Conservation (phyloP, 2,888 invertebrate species). For the Drosophila imparisetae region DNA sequence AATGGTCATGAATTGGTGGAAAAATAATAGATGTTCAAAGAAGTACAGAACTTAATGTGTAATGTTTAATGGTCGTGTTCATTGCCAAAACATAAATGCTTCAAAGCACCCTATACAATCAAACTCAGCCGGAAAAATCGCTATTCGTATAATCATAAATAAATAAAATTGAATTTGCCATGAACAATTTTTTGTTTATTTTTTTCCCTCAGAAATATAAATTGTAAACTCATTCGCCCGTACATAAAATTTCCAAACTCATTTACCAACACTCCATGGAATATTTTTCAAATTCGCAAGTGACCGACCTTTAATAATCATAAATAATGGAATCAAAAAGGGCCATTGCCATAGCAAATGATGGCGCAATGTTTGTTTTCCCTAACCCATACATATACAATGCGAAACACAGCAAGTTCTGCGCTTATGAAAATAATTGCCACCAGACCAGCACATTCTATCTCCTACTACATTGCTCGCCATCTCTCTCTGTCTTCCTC, state of each 20-base stretch:
- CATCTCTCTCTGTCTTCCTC: constrained; percentile 1
- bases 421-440: constrained; percentile 57
- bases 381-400: constrained; percentile 13
- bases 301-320: constrained; percentile 72
- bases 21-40: not conserved
- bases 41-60: not conserved
- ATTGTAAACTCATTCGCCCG: constrained; percentile 79
- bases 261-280: constrained; percentile 70
- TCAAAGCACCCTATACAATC: constrained; percentile 13
- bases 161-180: constrained; percentile 76
- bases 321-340: constrained; percentile 70
- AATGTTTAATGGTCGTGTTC: not conserved
- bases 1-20: not conserved
- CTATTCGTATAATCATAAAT: constrained; percentile 76
- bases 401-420: constrained; percentile 42
- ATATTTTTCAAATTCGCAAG: constrained; percentile 69
- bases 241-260: constrained; percentile 74
- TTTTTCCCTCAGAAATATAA: constrained; percentile 62
- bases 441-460: constrained; percentile 20
- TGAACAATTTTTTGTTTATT: constrained; percentile 48
- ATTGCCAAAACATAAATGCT: constrained; percentile 15
- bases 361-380: constrained; percentile 67
- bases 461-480: not conserved
- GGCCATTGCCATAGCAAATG: constrained; percentile 38
- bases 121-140: constrained; percentile 51